Percentiles rank a stretch among this genome's conserved stretches.
Evolutionary conservation across 2,888 invertebrate genomes (phyloP).

Genomic region (Ochropleura leucogaster): DNA sequence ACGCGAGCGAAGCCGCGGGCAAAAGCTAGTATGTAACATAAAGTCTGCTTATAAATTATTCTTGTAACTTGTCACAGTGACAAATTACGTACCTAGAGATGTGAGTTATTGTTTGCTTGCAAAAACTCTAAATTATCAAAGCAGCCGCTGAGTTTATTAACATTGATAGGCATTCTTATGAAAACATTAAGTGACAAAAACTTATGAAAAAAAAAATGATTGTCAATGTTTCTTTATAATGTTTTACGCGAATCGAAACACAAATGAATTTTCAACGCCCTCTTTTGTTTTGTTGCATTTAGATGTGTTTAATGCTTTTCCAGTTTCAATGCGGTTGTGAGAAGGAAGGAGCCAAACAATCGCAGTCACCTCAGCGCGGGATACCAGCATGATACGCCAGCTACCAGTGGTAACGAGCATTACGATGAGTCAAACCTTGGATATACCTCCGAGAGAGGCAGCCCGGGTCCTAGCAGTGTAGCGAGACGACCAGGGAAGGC

Average conservation of each 20-base stretch:
- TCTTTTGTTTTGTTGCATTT: too few species aligned
- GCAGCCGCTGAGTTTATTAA: not conserved
- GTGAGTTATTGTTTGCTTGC: constrained; percentile 23
- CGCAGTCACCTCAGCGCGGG: constrained; percentile 69
- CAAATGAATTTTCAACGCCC: not conserved
- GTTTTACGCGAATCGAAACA: not conserved
- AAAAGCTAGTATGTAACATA: too few species aligned
- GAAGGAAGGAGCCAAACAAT: constrained; percentile 76
- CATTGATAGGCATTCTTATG: not conserved
- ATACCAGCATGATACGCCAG: constrained; percentile 59
- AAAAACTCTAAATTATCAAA: not conserved
- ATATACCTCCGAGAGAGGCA: constrained; percentile 44
- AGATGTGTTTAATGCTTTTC: not conserved
- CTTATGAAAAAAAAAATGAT: not conserved
- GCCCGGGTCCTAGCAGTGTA: constrained; percentile 25
- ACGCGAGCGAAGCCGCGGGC: too few species aligned
- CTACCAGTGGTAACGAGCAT: constrained; percentile 58
- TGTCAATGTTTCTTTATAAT: not conserved
- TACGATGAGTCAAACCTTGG: constrained; percentile 54
- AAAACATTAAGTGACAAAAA: not conserved
- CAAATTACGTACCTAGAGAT: constrained; percentile 13
- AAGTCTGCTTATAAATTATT: constrained; percentile 1
- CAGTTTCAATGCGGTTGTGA: constrained; percentile 84
- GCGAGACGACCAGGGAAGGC: constrained; percentile 58
- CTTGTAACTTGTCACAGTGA: constrained; percentile 24